These are phyloP conservation scores for Entomobrya proxima DNA, from an alignment of 2,888 invertebrate species.

Conservation along the genomic window DNA sequence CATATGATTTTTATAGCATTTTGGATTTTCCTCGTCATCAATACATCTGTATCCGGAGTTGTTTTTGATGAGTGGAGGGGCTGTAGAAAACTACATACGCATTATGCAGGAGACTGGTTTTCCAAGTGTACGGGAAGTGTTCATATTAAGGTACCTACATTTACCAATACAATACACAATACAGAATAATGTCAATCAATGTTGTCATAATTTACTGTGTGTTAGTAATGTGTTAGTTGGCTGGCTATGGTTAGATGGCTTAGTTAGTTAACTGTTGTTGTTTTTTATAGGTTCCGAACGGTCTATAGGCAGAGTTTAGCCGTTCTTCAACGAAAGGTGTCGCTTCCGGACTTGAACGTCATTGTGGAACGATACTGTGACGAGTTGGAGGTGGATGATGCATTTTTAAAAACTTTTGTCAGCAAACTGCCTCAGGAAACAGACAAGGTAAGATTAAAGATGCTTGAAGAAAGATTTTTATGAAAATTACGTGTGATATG, in stretches of 20 bases:
- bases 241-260: background rate
- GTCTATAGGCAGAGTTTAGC: conserved; percentile 77
- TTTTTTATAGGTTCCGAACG: conserved; percentile 76
- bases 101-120: conserved; percentile 83
- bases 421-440: conserved; percentile 34
- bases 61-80: conserved; percentile 80
- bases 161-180: no score
- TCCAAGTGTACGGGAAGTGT: conserved; percentile 77
- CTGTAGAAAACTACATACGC: conserved; percentile 82
- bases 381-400: conserved; percentile 33
- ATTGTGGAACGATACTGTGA: conserved; percentile 76
- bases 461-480: background rate
- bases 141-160: conserved; percentile 66
- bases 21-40: conserved; percentile 54
- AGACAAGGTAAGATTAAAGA: conserved; percentile 37
- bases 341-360: conserved; percentile 77
- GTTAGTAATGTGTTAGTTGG: no score
- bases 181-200: no score
- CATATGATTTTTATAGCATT: conserved; percentile 48
- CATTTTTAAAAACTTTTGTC: conserved; percentile 14
- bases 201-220: no score
- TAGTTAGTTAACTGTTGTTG: background rate
- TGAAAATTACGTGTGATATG: background rate
- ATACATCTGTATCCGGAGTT: conserved; percentile 79
- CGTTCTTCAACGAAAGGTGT: conserved; percentile 77